Percentiles rank a stretch among this genome's conserved stretches.
phyloP scores from a whole-genome alignment of 2,888 invertebrate species.

The Galerucella pusilla region DNA sequence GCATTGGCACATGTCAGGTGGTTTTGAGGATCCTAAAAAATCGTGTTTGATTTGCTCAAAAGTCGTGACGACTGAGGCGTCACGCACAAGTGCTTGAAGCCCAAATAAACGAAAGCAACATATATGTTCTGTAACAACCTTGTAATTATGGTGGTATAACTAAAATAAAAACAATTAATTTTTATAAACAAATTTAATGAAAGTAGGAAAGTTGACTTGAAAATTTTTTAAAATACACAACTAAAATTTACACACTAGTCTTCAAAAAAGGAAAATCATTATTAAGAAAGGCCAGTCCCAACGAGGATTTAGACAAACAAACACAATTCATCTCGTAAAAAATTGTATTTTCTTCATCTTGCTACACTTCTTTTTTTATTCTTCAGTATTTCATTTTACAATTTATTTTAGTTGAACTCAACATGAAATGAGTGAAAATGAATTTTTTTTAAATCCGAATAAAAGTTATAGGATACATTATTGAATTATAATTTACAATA shows the following conservation, averaged over 20 bases:
- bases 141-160: too few relatives aligned
- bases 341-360: constrained; percentile 1
- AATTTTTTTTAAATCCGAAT: neutral
- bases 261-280: neutral
- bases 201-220: neutral
- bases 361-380: constrained; percentile 1
- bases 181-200: neutral
- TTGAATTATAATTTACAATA: neutral
- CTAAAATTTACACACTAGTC: neutral
- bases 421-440: constrained; percentile 1
- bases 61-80: too few relatives aligned
- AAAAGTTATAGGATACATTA: neutral
- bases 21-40: too few relatives aligned
- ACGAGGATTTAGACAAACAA: constrained; percentile 5
- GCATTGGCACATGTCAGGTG: too few relatives aligned
- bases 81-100: too few relatives aligned
- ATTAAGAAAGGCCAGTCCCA: neutral
- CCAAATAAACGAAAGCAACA: too few relatives aligned
- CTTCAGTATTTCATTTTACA: neutral
- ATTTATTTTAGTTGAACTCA: neutral
- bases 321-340: constrained; percentile 10
- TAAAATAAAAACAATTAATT: neutral
- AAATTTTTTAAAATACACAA: neutral
- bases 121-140: too few relatives aligned
- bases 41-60: too few relatives aligned